Base-by-base conservation (phyloP, 1,140 invertebrate species). In the Apolygus lucorum region DNA sequence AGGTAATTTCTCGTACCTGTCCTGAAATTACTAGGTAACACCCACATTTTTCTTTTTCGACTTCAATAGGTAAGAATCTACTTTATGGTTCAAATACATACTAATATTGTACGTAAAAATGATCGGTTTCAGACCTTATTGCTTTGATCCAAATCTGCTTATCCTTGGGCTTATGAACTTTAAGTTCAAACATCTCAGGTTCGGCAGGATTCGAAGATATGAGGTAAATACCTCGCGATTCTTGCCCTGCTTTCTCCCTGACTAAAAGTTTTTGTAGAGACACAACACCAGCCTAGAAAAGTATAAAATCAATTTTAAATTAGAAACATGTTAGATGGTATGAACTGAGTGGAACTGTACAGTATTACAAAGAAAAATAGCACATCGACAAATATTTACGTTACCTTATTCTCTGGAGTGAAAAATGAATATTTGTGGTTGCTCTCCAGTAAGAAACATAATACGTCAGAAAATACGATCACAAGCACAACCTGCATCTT, bases 121-220 rank as follows among this genome's bases (percentile, higher is more conserved):
- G n/a, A n/a, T n/a, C n/a, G n/a, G n/a, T n/a, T n/a, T n/a, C n/a
- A n/a, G 88, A 75, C 81, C 89, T 83, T 70, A 97, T 90, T 8
- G 88, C 85, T 74, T 89, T 84, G 73, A 96, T 92, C 95, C 95
- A 97, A 0, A 86, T 78, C 74, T 90, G 87, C 75, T 93, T 92
- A 71, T 96, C 92, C 76, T 92, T 91, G 14, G 91, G 91, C 54
- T 91, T 89, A 72, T 89, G 86, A 70, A 95, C 92, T 76, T 95
- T 89, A 17, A 98, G 81, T 78, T 97, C 94, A 78, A 96, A 96
- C 94, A 97, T 96, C 81, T 96, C 95, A 0, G 94, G 93, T 74
- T 91, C 89, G 0, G 84, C 83, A 0, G 91, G 89, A 76, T 91
- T 91, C 59, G 89, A 91, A 69, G 89, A 91, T 74, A 96, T 94